These are phyloP conservation scores for Diachasmimorpha longicaudata DNA, from an alignment of 1,140 invertebrate genomes.

Conservation along the genomic window DNA sequence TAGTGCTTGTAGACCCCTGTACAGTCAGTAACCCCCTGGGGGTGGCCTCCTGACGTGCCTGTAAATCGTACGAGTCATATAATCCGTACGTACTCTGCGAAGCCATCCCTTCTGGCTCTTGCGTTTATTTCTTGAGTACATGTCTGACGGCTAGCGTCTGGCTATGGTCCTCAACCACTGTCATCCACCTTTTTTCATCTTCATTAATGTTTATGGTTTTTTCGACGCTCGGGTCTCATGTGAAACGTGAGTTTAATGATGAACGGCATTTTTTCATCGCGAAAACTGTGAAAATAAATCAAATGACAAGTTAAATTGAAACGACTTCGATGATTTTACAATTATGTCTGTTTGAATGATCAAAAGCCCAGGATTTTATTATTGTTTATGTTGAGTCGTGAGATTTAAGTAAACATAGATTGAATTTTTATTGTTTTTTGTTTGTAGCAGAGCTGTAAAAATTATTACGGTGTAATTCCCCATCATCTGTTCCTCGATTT, in stretches of 20 bases:
- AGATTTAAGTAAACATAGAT: no score
- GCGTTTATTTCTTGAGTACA: slow-evolving; percentile 25
- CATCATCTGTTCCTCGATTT: no score
- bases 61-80: slow-evolving; percentile 33
- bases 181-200: not conserved
- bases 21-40: slow-evolving; percentile 20
- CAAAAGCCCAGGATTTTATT: no score
- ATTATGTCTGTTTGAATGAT: no score
- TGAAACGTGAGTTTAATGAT: not conserved
- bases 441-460: no score
- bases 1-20: slow-evolving; percentile 10
- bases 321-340: no score
- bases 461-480: no score
- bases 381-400: no score
- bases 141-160: slow-evolving; percentile 19
- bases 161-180: slow-evolving; percentile 20
- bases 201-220: not conserved
- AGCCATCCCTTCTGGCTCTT: slow-evolving; percentile 7
- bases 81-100: slow-evolving; percentile 19
- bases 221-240: not conserved
- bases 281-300: no score
- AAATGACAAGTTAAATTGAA: no score
- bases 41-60: slow-evolving; percentile 28
- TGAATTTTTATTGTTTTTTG: no score
- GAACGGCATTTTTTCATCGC: not conserved